Evolutionary conservation across 35 echinoderm and acorn worm species (phyloP).

Genomic region (Holothuria glaberrima): DNA sequence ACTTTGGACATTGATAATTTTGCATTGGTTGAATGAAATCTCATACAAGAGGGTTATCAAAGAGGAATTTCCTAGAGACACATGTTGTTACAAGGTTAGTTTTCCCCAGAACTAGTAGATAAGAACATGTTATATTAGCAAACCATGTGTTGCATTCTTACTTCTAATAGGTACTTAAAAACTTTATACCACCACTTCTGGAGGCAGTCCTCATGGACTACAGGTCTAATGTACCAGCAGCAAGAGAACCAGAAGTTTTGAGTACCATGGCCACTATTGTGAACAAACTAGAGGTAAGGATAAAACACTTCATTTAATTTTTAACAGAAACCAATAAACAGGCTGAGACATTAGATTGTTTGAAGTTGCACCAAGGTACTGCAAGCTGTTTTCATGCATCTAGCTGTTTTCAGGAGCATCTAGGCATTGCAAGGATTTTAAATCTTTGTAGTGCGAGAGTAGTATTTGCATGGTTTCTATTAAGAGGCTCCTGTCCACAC

Average conservation of each 20-base stretch:
- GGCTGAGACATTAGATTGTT: too few relatives aligned
- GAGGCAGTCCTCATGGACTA: slow-evolving; percentile 91
- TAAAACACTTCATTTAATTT: background rate
- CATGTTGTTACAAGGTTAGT: background rate
- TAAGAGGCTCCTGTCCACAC: too few relatives aligned
- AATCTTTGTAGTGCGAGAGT: too few relatives aligned
- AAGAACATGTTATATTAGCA: background rate
- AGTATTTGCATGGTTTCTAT: too few relatives aligned
- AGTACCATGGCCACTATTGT: slow-evolving; percentile 98
- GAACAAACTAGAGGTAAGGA: slow-evolving; percentile 92
- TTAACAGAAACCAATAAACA: background rate
- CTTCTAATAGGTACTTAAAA: slow-evolving; percentile 78
- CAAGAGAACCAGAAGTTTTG: slow-evolving; percentile 93
- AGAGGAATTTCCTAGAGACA: background rate
- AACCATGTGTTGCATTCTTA: background rate
- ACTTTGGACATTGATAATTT: too few relatives aligned
- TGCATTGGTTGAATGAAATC: too few relatives aligned
- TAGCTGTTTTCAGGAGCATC: too few relatives aligned
- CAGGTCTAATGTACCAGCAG: slow-evolving; percentile 80
- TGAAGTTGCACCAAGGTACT: too few relatives aligned
- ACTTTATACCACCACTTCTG: slow-evolving; percentile 94
- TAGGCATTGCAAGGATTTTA: too few relatives aligned
- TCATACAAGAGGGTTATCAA: too few relatives aligned
- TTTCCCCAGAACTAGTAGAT: background rate
- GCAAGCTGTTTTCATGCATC: too few relatives aligned